phyloP scores from a whole-genome alignment of 2,888 invertebrate species.

The Pristionchus mayeri region DNA sequence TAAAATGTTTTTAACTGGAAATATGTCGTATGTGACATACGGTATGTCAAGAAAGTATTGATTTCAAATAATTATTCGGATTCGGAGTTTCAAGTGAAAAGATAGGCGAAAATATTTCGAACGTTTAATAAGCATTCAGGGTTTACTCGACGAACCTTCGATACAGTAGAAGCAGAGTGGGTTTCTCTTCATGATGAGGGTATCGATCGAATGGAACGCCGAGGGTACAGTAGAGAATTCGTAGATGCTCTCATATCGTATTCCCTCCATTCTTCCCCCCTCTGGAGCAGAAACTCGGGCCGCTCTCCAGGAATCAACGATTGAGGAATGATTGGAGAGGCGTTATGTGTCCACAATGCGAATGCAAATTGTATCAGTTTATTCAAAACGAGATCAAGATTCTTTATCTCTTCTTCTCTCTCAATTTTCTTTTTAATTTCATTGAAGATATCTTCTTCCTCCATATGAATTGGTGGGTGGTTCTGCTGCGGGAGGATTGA shows the following conservation, averaged over 20 bases:
- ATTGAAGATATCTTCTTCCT: too few relatives aligned
- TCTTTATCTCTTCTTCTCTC: background rate
- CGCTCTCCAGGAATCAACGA: background rate
- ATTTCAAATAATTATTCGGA: too few relatives aligned
- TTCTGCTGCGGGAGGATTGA: slow-evolving; percentile 30
- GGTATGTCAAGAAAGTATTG: too few relatives aligned
- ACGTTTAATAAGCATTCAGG: too few relatives aligned
- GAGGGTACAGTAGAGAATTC: slow-evolving; percentile 34
- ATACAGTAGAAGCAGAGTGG: slow-evolving; percentile 42
- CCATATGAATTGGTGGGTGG: background rate
- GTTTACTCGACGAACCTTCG: slow-evolving; percentile 29
- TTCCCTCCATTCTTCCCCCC: background rate
- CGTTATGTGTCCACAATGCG: background rate
- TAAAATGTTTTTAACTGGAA: too few relatives aligned
- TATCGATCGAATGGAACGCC: slow-evolving; percentile 7
- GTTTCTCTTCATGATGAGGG: slow-evolving; percentile 41
- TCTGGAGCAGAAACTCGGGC: background rate
- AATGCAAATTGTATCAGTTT: slow-evolving; percentile 31
- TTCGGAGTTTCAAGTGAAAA: background rate
- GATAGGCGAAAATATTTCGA: background rate
- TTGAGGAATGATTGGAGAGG: background rate
- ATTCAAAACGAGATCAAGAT: slow-evolving; percentile 20
- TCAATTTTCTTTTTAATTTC: background rate
- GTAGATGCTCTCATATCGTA: background rate
- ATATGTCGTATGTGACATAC: too few relatives aligned